phyloP scores from a whole-genome alignment of 2,888 invertebrate genomes.

The Cetonia aurata region DNA sequence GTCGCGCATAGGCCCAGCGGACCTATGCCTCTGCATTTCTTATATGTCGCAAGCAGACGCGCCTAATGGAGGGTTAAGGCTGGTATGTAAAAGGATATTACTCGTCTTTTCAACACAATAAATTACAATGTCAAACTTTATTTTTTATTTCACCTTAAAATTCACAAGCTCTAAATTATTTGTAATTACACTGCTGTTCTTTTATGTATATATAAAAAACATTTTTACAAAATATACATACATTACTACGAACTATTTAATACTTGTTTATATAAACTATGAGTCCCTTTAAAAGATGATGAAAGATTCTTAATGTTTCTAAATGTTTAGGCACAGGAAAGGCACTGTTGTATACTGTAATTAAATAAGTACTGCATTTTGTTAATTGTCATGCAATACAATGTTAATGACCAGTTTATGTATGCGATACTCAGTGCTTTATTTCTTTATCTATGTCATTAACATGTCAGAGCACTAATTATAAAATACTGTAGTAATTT shows the following conservation, averaged over 20 bases:
- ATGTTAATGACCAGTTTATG: conserved; percentile 39
- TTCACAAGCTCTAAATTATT: conserved; percentile 64
- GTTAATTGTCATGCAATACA: conserved; percentile 44
- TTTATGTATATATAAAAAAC: conserved; percentile 53
- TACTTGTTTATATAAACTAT: conserved; percentile 51
- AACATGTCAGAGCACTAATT: conserved; percentile 44
- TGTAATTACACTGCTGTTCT: conserved; percentile 62
- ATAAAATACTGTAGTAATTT: conserved; percentile 55
- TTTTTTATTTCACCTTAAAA: conserved; percentile 59
- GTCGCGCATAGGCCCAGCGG: too few species aligned
- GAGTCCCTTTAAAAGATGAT: conserved; percentile 36
- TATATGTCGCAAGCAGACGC: too few species aligned
- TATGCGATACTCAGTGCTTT: conserved; percentile 30
- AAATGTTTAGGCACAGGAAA: conserved; percentile 59
- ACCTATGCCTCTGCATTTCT: too few species aligned
- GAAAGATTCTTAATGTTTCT: conserved; percentile 43
- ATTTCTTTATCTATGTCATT: conserved; percentile 31
- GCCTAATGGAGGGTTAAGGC: too few species aligned
- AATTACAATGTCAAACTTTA: conserved; percentile 29
- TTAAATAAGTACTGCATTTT: conserved; percentile 59
- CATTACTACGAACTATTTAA: conserved; percentile 55
- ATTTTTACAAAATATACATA: conserved; percentile 65
- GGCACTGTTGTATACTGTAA: conserved; percentile 61
- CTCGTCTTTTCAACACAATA: not conserved
- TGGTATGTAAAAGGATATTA: too few species aligned